Evolutionary conservation across 2,797 vertebrate genomes (phyloP).

Genomic region (Huso huso): DNA sequence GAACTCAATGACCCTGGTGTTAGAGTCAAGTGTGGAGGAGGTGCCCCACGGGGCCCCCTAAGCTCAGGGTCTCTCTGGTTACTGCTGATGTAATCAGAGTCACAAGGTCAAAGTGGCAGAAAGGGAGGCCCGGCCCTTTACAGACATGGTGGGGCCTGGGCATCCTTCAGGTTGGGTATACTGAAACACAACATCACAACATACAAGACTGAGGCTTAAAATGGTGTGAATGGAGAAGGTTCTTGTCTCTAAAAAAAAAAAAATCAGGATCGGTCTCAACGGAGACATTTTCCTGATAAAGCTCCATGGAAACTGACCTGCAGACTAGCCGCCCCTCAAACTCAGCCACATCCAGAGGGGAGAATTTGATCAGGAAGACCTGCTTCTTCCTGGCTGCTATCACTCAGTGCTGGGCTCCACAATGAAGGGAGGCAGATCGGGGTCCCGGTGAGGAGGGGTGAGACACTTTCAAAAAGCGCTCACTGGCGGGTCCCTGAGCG

Average conservation of each 20-base stretch:
- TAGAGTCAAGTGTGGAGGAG: constrained; percentile 38
- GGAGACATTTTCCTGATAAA: neutral
- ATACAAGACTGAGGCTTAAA: no score
- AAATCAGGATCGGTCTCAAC: no score
- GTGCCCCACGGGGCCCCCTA: constrained; percentile 24
- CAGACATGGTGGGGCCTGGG: constrained; percentile 43
- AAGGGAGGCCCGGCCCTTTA: constrained; percentile 58
- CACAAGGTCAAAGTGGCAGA: constrained; percentile 68
- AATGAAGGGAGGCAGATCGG: constrained; percentile 41
- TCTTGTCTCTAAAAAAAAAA: neutral
- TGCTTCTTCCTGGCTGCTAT: constrained; percentile 53
- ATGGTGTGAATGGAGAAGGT: neutral
- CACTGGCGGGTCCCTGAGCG: constrained; percentile 20
- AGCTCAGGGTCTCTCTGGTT: constrained; percentile 39
- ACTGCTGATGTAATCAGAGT: constrained; percentile 65
- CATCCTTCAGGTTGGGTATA: constrained; percentile 63
- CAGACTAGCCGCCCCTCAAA: constrained; percentile 68
- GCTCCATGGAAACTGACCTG: constrained; percentile 59
- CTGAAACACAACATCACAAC: constrained; percentile 40
- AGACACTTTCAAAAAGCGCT: constrained; percentile 32
- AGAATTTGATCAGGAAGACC: constrained; percentile 64
- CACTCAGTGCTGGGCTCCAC: constrained; percentile 56
- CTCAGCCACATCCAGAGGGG: constrained; percentile 55
- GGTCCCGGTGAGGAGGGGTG: constrained; percentile 27
- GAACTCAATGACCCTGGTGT: constrained; percentile 70